These are phyloP conservation scores for Cyrtorhinus lividipennis DNA, from an alignment of 1,140 invertebrate genomes.

Conservation along the genomic window DNA sequence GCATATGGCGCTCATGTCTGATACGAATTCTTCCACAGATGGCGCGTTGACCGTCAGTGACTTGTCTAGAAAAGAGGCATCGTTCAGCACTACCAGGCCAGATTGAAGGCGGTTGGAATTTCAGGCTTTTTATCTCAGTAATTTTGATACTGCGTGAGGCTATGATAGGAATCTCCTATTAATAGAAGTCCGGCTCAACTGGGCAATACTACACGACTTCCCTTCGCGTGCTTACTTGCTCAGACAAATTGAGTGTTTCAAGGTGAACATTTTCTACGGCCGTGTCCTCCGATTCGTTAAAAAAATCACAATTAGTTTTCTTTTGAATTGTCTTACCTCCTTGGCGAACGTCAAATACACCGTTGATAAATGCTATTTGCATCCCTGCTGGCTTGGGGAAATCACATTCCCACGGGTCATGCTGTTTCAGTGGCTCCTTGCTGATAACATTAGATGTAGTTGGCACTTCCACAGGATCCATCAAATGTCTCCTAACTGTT, in stretches of 20 bases:
- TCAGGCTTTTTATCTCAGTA: too few species aligned
- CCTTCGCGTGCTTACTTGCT: not conserved
- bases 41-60: not conserved
- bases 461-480: slow-evolving; percentile 29
- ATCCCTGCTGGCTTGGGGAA: slow-evolving; percentile 52
- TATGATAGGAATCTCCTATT: too few species aligned
- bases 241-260: slow-evolving; percentile 43
- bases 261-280: slow-evolving; percentile 60
- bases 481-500: not conserved
- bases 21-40: slow-evolving; percentile 39
- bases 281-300: slow-evolving; percentile 37
- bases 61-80: not conserved
- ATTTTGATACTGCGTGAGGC: too few species aligned
- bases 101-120: too few species aligned
- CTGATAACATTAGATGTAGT: slow-evolving; percentile 79
- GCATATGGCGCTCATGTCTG: slow-evolving; percentile 74
- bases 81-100: not conserved
- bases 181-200: too few species aligned
- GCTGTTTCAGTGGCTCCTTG: slow-evolving; percentile 53
- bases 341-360: slow-evolving; percentile 71
- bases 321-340: slow-evolving; percentile 24
- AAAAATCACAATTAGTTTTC: not conserved
- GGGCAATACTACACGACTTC: not conserved
- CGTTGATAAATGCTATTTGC: slow-evolving; percentile 51
- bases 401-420: slow-evolving; percentile 71